phyloP scores from a whole-genome alignment of 1,140 invertebrate species.

The Charaxes varanes region DNA sequence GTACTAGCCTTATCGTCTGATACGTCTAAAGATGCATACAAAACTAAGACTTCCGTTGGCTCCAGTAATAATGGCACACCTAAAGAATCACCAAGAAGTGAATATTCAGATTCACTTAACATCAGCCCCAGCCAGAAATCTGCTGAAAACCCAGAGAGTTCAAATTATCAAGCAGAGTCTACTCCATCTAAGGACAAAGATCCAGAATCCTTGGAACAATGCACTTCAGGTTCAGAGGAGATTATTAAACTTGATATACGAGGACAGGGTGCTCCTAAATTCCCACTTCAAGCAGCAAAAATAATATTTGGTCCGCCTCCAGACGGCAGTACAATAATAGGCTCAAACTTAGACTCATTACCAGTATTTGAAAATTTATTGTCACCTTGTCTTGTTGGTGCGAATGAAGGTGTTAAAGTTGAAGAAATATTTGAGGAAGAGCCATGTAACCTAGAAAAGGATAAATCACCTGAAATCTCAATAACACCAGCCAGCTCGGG shows the following conservation, averaged over 20 bases:
- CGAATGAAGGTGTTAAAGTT: constrained; percentile 39
- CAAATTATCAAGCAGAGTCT: constrained; percentile 20
- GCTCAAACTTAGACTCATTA: constrained; percentile 34
- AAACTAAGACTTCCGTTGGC: constrained; percentile 25
- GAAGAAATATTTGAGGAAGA: constrained; percentile 44
- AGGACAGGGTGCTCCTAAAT: constrained; percentile 54
- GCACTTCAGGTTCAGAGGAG: constrained; percentile 60
- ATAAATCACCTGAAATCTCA: constrained; percentile 24
- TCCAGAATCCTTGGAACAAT: constrained; percentile 23
- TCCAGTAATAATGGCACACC: constrained; percentile 20
- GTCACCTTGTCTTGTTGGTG: constrained; percentile 50
- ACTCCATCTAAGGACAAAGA: constrained; percentile 16
- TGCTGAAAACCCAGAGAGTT: constrained; percentile 15
- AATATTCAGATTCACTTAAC: constrained; percentile 57
- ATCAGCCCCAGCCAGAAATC: constrained; percentile 32
- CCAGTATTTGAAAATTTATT: constrained; percentile 50
- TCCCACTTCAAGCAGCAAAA: constrained; percentile 46
- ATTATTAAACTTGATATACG: constrained; percentile 70
- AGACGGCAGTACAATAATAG: constrained; percentile 39
- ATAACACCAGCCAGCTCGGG: constrained; percentile 12
- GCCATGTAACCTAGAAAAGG: constrained; percentile 4
- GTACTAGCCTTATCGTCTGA: constrained; percentile 52
- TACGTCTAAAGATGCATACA: constrained; percentile 38
- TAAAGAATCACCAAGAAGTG: constrained; percentile 42
- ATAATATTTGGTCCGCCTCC: constrained; percentile 64